A percentile compares a stretch with the other conserved stretches of the same genome.
phyloP scores from a whole-genome alignment of 2,113 vertebrate species.

The Mohoua ochrocephala region DNA sequence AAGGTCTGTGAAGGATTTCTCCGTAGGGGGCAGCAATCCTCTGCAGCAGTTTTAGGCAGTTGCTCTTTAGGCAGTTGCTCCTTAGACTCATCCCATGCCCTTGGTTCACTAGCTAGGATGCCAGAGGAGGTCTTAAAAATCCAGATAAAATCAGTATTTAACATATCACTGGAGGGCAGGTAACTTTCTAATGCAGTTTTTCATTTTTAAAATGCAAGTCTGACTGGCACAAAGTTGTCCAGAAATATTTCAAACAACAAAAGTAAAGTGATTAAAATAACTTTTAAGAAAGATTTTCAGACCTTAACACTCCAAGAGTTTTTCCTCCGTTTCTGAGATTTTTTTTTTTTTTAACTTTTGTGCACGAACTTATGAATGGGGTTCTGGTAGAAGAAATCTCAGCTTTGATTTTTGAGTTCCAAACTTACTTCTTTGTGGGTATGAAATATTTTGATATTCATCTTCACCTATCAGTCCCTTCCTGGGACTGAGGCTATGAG shows the following conservation, averaged over 20 bases:
- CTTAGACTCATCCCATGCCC: neutral
- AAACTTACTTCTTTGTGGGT: neutral
- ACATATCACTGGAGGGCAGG: neutral
- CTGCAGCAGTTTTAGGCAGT: neutral
- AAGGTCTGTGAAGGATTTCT: neutral
- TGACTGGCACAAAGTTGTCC: neutral
- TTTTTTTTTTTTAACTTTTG: neutral
- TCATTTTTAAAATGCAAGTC: neutral
- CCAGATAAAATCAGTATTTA: neutral
- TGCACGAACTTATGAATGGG: neutral
- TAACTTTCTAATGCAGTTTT: neutral
- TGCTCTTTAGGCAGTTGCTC: neutral
- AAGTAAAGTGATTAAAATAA: neutral
- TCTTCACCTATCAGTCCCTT: neutral
- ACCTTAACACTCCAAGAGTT: neutral
- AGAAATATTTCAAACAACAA: neutral
- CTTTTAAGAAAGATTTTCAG: neutral
- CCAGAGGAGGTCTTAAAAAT: neutral
- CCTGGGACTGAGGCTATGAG: neutral
- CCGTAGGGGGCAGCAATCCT: constrained; percentile 47
- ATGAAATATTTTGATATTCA: neutral
- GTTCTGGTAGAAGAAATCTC: neutral
- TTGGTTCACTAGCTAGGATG: neutral
- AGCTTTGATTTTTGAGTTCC: neutral
- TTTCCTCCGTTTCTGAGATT: neutral